phyloP scores from a whole-genome alignment of 2,888 invertebrate species.

The Drosophila borborema region DNA sequence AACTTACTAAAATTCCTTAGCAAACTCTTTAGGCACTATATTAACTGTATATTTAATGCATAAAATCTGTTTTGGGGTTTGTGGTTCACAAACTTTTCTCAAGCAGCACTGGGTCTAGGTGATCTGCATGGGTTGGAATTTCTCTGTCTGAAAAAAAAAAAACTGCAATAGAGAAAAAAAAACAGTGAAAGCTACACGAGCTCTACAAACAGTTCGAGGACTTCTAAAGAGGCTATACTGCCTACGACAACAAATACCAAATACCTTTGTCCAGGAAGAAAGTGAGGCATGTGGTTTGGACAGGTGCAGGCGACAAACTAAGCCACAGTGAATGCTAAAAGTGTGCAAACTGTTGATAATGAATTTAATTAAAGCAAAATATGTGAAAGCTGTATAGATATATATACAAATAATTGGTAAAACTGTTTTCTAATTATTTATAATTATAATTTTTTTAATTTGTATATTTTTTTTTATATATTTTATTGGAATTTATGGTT shows the following conservation, averaged over 20 bases:
- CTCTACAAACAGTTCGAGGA: conserved; percentile 12
- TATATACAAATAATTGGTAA: not conserved
- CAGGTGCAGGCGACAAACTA: not conserved
- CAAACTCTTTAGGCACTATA: not conserved
- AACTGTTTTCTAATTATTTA: not conserved
- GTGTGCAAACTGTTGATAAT: not conserved
- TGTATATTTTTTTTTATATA: too few relatives aligned
- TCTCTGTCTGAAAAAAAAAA: not conserved
- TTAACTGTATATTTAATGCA: not conserved
- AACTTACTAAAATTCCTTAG: not conserved
- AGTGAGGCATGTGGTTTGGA: not conserved
- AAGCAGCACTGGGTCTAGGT: not conserved
- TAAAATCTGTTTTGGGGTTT: not conserved
- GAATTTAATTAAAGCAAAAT: not conserved
- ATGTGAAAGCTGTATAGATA: not conserved
- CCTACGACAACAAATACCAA: conserved; percentile 1
- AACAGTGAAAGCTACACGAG: conserved; percentile 4
- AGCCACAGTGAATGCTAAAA: conserved; percentile 3
- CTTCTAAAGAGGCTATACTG: conserved; percentile 1
- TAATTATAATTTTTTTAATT: too few relatives aligned
- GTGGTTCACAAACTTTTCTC: not conserved
- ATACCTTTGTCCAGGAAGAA: not conserved
- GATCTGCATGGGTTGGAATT: not conserved
- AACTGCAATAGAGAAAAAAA: not conserved
- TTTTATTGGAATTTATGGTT: too few relatives aligned